Base-by-base conservation (phyloP, 92 coral and sea anemone genomes). In the Porites rus region DNA sequence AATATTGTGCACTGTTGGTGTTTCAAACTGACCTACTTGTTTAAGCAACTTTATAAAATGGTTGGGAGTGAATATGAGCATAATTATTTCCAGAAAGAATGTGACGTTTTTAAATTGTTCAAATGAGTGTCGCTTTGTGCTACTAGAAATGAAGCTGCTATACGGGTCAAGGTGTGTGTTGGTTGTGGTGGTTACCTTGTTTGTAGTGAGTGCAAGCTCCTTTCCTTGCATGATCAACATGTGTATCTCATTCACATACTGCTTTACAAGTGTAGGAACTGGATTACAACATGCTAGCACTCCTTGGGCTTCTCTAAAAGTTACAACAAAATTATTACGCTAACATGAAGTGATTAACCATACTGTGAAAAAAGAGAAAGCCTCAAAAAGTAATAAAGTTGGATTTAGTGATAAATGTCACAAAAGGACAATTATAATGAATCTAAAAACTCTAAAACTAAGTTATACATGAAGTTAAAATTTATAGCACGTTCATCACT, bases 221-320 rank as follows among this genome's bases (percentile, higher is more conserved):
- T 93, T 92, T 17, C 98, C 97, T 79, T 93, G 91, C 74, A 93
- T 72, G 28, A 97, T 93, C 66, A 97, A 72, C 91, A 84, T 82
- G 79, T 95, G 98, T n/a, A 97, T 91, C 87, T 91, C 98, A 77
- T 87, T 93, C 53, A 92, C 95, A 86, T 92, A 91, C 87, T 97
- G 98, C 74, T 96, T 95, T 9, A 97, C 97, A 52, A 97, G 85
- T 11, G 97, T 90, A 17, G 99, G 98, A 51, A 95, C 95, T 16
- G 99, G 99, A 74, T 97, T 97, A 82, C 98, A 95, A 85, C 99
- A 97, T 5, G 99, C 99, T 8, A 97, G 76, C 11, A 97, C 97
- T 52, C 98, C 99, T 81, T 93, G 95, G 46, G 97, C 91, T 12
- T 92, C 99, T 76, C 98, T 96, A 73, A 75, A n/a, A 38, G 46